Evolutionary conservation across 2,888 invertebrate genomes (phyloP).

Genomic region (Pammene fasciana): DNA sequence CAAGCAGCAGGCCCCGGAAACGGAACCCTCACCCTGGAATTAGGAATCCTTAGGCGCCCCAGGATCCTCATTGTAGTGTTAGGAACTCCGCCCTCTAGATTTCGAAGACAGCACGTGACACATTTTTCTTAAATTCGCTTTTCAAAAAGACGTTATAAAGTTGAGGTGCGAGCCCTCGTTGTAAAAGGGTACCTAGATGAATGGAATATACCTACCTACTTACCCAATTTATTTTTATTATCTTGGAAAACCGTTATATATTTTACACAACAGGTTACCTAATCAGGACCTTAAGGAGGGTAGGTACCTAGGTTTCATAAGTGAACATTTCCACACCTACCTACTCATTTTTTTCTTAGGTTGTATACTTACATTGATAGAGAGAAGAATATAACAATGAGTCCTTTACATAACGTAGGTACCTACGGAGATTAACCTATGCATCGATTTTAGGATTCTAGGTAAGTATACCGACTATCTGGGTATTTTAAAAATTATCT

Average conservation of each 20-base stretch:
- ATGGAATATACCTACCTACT: not conserved
- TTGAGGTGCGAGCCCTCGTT: slow-evolving; percentile 15
- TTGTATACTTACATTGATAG: too few species aligned
- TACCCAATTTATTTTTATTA: not conserved
- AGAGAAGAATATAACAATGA: too few species aligned
- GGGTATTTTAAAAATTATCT: too few species aligned
- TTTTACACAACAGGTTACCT: not conserved
- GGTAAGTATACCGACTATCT: too few species aligned
- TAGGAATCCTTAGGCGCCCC: slow-evolving; percentile 73
- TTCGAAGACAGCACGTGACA: slow-evolving; percentile 75
- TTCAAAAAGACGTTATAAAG: slow-evolving; percentile 30
- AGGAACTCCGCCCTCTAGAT: slow-evolving; percentile 75
- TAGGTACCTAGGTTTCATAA: too few species aligned
- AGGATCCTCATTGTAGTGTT: slow-evolving; percentile 67
- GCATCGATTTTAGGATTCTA: too few species aligned
- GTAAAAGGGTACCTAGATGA: slow-evolving; percentile 27
- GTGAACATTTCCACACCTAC: too few species aligned
- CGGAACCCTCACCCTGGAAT: slow-evolving; percentile 71
- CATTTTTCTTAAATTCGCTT: slow-evolving; percentile 45
- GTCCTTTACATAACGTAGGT: too few species aligned
- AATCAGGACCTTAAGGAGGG: too few species aligned
- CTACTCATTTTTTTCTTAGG: too few species aligned
- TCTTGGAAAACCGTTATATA: slow-evolving; percentile 21
- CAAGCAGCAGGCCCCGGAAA: slow-evolving; percentile 79
- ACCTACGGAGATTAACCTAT: too few species aligned